Conservation (phyloP, 1,140 invertebrate species). For the Cherax quadricarinatus region DNA sequence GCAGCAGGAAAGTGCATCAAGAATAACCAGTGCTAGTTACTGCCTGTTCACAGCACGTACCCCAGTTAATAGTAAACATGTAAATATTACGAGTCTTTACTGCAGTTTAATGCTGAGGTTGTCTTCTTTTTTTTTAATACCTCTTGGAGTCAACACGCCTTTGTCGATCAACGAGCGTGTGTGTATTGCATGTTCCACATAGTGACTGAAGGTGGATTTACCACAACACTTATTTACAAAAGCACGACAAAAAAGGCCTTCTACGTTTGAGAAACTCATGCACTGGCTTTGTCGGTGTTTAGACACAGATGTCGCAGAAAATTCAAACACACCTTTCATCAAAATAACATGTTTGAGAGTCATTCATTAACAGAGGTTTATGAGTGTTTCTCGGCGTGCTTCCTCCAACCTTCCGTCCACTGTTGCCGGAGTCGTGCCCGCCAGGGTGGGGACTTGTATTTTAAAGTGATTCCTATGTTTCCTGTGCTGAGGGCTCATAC, state of each 20-base stretch:
- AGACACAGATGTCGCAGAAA: not conserved
- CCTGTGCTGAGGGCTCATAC: too few relatives aligned
- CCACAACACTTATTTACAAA: not conserved
- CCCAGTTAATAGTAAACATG: too few relatives aligned
- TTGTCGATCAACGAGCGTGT: not conserved
- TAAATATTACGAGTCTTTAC: too few relatives aligned
- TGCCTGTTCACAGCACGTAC: too few relatives aligned
- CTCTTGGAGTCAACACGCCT: not conserved
- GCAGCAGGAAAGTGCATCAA: too few relatives aligned
- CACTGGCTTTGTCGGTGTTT: not conserved
- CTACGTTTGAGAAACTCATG: not conserved
- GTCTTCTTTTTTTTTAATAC: too few relatives aligned
- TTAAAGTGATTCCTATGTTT: not conserved
- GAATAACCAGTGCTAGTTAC: too few relatives aligned
- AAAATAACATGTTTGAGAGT: not conserved
- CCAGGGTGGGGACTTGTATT: not conserved
- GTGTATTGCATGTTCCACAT: not conserved
- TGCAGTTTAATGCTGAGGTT: too few relatives aligned
- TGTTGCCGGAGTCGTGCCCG: not conserved
- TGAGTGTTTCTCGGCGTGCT: not conserved
- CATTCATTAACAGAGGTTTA: not conserved
- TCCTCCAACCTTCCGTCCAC: too few relatives aligned
- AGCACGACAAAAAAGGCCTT: not conserved
- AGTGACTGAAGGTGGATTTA: too few relatives aligned
- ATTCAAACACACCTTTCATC: not conserved